Evolutionary conservation across 2,113 vertebrate genomes (phyloP).

Genomic region (Spilogale gracilis): DNA sequence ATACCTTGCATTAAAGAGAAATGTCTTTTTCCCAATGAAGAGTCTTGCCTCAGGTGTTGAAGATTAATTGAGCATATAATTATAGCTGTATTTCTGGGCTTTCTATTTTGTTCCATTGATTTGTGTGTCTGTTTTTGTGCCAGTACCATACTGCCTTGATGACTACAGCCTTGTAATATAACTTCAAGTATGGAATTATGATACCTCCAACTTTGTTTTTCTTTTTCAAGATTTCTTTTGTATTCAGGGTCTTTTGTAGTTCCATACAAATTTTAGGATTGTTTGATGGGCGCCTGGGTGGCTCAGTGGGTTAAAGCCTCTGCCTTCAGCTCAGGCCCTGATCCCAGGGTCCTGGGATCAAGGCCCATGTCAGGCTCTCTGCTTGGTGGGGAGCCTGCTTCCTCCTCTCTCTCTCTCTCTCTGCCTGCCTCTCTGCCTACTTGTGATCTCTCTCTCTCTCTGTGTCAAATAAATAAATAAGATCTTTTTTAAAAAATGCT

Average conservation of each 20-base stretch:
- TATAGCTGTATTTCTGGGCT: background rate
- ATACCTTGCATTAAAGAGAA: background rate
- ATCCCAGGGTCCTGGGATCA: too few species aligned
- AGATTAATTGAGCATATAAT: background rate
- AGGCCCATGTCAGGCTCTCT: too few species aligned
- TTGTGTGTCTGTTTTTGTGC: background rate
- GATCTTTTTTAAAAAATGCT: background rate
- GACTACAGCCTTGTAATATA: background rate
- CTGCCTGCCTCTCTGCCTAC: too few species aligned
- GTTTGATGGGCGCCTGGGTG: background rate
- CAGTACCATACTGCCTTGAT: background rate
- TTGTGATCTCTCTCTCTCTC: too few species aligned
- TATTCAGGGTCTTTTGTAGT: background rate
- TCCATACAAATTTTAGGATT: background rate
- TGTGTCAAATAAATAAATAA: too few species aligned
- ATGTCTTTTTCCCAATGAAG: background rate
- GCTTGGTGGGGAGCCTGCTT: too few species aligned
- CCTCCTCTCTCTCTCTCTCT: too few species aligned
- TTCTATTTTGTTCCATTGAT: background rate
- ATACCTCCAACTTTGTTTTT: background rate
- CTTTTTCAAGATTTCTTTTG: background rate
- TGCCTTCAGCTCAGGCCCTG: too few species aligned
- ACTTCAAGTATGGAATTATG: background rate
- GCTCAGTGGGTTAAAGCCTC: too few species aligned
- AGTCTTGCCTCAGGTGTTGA: background rate